These are phyloP conservation scores for Tachuris rubrigastra DNA, from an alignment of 2,113 vertebrate species.

Conservation along the genomic window DNA sequence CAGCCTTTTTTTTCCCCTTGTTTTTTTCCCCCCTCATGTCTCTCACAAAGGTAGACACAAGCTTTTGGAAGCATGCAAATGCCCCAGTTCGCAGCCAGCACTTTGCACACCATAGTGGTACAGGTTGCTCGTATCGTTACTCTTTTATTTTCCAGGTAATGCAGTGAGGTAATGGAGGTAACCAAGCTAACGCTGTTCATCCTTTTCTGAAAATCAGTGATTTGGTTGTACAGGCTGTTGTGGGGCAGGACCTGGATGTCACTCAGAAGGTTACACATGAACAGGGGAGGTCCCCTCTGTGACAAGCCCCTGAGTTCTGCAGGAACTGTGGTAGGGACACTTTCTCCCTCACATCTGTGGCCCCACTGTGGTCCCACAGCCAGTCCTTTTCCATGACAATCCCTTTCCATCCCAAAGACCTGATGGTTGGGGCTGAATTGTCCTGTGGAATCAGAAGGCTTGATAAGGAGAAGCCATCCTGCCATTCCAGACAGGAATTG, in stretches of 20 bases:
- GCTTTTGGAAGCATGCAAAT: not conserved
- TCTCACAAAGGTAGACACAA: not conserved
- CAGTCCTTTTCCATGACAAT: not conserved
- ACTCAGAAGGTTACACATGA: not conserved
- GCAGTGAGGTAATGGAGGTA: not conserved
- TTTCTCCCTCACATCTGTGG: accelerated
- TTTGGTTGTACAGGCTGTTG: not conserved
- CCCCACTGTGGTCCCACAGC: accelerated
- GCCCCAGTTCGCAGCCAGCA: not conserved
- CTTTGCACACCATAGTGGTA: not conserved
- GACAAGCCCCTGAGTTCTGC: not conserved
- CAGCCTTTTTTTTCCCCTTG: not conserved
- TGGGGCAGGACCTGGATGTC: not conserved
- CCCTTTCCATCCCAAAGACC: not conserved
- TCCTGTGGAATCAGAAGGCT: not conserved
- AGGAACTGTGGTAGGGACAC: accelerated
- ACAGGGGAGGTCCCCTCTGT: not conserved
- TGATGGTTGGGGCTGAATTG: not conserved
- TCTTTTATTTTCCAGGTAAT: not conserved
- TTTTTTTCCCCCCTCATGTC: not conserved
- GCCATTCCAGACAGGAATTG: not conserved
- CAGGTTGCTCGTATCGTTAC: not conserved
- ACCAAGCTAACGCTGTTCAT: not conserved
- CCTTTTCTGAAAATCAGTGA: not conserved
- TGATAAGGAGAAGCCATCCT: not conserved